A percentile compares a stretch with the other conserved stretches of the same genome.
These are phyloP conservation scores for Melozone crissalis DNA, from an alignment of 2,113 vertebrate species.

Conservation along the genomic window DNA sequence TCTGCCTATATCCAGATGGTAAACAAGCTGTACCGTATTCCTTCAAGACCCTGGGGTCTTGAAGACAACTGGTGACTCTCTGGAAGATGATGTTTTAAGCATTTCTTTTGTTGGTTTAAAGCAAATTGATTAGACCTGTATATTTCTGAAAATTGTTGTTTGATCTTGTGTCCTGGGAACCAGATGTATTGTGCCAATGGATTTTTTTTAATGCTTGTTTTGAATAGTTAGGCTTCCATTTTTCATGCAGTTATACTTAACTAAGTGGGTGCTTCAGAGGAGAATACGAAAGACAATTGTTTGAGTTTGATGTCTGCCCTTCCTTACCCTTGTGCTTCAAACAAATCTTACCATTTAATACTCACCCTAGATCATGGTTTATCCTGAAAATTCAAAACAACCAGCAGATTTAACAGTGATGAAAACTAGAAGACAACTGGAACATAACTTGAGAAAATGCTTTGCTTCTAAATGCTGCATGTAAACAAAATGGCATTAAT, in stretches of 20 bases:
- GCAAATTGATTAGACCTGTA: background rate
- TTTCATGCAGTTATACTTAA: background rate
- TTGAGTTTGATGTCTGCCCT: background rate
- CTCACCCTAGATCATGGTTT: background rate
- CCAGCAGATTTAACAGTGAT: background rate
- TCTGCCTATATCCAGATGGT: background rate
- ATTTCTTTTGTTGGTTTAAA: background rate
- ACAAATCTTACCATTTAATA: background rate
- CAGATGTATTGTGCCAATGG: background rate
- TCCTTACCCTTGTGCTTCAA: background rate
- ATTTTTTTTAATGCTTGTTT: background rate
- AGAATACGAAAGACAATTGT: background rate
- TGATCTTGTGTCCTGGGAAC: background rate
- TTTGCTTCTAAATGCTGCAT: constrained; percentile 12
- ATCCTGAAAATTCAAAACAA: background rate
- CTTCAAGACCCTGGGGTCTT: background rate
- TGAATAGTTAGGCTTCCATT: background rate
- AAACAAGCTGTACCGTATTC: background rate
- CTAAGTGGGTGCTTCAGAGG: background rate
- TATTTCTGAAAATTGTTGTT: background rate
- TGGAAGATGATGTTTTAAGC: background rate
- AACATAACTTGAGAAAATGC: background rate
- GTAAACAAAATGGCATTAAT: constrained; percentile 25
- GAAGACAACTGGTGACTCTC: background rate
- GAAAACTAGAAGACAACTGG: background rate